Base-by-base conservation (phyloP, 2,888 invertebrate species). In the Lutraria lutraria region DNA sequence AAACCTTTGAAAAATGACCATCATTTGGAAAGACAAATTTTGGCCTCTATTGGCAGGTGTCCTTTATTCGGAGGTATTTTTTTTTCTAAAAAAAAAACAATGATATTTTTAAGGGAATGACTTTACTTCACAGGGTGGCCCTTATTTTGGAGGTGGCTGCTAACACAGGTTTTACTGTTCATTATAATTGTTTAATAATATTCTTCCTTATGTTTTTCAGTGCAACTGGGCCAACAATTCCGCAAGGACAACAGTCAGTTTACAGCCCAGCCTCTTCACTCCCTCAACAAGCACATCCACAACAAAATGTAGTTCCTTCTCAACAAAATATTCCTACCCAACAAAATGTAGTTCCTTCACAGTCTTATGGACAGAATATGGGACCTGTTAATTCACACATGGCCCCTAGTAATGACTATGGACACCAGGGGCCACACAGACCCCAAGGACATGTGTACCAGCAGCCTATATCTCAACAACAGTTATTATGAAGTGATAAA, bases 291-390 rank as follows among this genome's bases (percentile, higher is more conserved):
- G 84, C 81, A 68, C 88, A 88, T 82, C 88, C 84, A 29, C 91
- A 81, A 86, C 92, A 92, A 88, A 92, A 92, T 89, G 80, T 92
- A 92, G 90, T 92, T 88, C 92, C 91, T 34, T 83, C 90, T 34
- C 91, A 88, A 87, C 90, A 88, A 82, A 89, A 63, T 89, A 88
- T 92, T 89, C 88, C 89, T 87, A 72, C 88, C 68, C 88, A 83
- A 56, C 83, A 84, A 56, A 88, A 86, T 84, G 82, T 86, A 86
- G 86, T 86, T 86, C 86, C 88, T 8, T 60, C 85, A 72, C 90
- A 88, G 25, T 68, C 89, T 53, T 92, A 90, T 85, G 72, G 90
- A 86, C 92, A 87, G 56, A 86, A 86, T 31, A 60, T 87, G 56
- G 88, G 87, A 68, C 89, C 82, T 52, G 83, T 85, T 31, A 79